A percentile compares a stretch with the other conserved stretches of the same genome.
Conservation (phyloP, 2,888 invertebrate genomes). For the Serrognathus titanus region DNA sequence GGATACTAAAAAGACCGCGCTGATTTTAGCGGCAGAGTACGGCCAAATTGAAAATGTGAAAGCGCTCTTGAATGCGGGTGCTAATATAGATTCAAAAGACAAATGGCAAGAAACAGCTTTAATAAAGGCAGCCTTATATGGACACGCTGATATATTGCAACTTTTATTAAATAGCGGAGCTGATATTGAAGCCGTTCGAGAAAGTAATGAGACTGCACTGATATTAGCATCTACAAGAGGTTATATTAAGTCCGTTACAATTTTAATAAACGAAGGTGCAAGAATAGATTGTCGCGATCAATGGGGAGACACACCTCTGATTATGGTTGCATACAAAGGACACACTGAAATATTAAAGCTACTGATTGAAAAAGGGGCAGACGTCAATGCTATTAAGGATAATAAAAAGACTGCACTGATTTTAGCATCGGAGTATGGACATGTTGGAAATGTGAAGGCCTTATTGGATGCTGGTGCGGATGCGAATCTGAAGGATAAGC, state of each 20-base stretch:
- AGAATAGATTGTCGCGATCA: background rate
- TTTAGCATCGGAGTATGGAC: too few species aligned
- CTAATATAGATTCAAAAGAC: too few species aligned
- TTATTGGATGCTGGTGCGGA: too few species aligned
- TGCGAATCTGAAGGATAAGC: too few species aligned
- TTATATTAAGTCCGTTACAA: too few species aligned
- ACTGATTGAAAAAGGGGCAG: constrained; percentile 57
- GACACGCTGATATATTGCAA: background rate
- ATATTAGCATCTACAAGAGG: too few species aligned
- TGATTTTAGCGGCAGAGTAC: too few species aligned
- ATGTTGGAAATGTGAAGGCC: too few species aligned
- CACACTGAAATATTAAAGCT: background rate
- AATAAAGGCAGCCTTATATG: background rate
- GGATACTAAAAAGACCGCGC: background rate
- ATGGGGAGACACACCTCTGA: background rate
- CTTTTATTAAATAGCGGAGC: background rate
- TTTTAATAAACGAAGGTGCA: background rate
- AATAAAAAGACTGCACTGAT: background rate
- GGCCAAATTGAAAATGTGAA: too few species aligned
- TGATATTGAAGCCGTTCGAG: background rate
- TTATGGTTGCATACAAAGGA: background rate
- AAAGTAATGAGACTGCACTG: too few species aligned
- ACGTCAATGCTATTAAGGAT: background rate
- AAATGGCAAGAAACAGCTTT: background rate
- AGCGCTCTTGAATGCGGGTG: too few species aligned